Evolutionary conservation across 1,140 invertebrate genomes (phyloP), one percentile per base, ranked within the genome.

Genomic region (Varroa destructor): DNA sequence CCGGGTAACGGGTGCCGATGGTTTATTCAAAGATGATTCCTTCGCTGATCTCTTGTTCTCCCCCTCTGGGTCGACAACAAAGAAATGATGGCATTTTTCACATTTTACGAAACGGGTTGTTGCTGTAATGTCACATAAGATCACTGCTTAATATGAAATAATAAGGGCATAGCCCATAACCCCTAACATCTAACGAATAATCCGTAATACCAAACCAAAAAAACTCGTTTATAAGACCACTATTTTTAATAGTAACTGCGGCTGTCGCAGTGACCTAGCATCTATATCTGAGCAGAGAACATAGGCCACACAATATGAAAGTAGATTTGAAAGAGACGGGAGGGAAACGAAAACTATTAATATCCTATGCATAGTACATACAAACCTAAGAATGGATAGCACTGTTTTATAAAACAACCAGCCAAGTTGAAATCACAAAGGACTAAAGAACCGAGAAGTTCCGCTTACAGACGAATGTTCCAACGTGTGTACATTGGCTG

Each of bases 71-170:
- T 96, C 82, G 12, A 97, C 91, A n/a, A 96, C 91, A 79, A 96
- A 97, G 82, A 97, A 96, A 80, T 96, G 92, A 80, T 94, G 90
- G 79, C 94, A 97, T 80, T 96, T 97, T 78, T 95, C 92, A 82
- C 94, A 97, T 81, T 95, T 97, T 4, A 97, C 93, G 82, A 97
- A 97, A 75, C 92, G 85, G 25, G 91, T 91, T 56, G 90, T 91
- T 74, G 86, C 85, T 87, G 74, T 12, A 77, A 75, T 75, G 46
- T 51, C 76, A 77, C 74, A 71, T 74, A 76, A 73, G 73, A 75
- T 57, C 46, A 73, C 55, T 54, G 8, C 55, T 71, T 51, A 3
- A 61, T 61, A 71, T 56, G 70, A 55, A 64, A 54, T 56, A 55
- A 57, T 76, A 80, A 81, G 25, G 25, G 25, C 25, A 25, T 25